Conservation (phyloP, 2,888 invertebrate genomes). For the Epinotia bilunana region DNA sequence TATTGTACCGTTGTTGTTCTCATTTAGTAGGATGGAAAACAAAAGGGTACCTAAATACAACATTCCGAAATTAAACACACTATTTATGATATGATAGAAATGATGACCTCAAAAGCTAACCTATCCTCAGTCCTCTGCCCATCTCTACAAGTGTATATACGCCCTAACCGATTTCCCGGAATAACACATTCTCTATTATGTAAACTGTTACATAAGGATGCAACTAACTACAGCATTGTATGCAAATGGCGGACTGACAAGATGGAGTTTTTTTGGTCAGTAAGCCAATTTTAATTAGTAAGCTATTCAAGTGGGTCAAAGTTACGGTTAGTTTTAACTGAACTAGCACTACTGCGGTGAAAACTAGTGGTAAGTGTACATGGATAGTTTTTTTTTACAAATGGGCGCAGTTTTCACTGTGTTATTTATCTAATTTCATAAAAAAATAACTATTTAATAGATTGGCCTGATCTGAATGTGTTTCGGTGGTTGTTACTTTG, state of each 20-base stretch:
- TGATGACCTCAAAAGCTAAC: not conserved
- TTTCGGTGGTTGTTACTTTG: too few relatives aligned
- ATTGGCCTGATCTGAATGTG: too few relatives aligned
- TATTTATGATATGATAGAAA: not conserved
- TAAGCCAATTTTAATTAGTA: not conserved
- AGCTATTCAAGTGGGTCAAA: not conserved
- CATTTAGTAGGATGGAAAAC: not conserved
- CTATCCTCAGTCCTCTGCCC: not conserved
- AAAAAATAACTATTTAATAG: too few relatives aligned
- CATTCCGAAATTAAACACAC: not conserved
- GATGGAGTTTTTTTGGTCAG: not conserved
- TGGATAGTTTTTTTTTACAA: too few relatives aligned
- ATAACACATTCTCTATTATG: constrained; percentile 1
- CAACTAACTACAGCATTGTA: not conserved
- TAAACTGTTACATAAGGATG: constrained; percentile 2
- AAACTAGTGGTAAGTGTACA: not conserved
- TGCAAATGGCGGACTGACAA: not conserved
- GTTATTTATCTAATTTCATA: too few relatives aligned
- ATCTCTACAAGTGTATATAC: not conserved
- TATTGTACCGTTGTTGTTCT: not conserved
- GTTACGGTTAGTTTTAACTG: not conserved
- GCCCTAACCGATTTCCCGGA: not conserved
- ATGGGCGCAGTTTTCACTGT: too few relatives aligned
- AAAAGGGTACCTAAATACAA: not conserved
- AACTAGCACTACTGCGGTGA: not conserved